These are phyloP conservation scores for Parnassius smintheus DNA, from an alignment of 2,888 invertebrate genomes.

Conservation along the genomic window DNA sequence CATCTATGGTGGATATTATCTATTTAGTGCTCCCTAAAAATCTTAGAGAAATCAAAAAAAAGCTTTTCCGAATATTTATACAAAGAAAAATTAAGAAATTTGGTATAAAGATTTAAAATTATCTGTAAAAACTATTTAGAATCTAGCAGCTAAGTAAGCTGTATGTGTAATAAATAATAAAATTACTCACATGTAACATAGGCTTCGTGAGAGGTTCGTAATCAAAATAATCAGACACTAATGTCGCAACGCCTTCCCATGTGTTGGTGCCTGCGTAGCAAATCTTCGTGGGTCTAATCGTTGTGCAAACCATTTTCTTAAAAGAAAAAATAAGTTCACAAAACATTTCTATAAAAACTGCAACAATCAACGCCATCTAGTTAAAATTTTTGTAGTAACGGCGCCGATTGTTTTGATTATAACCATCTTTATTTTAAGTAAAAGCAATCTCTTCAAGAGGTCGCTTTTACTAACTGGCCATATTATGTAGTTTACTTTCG, in stretches of 20 bases:
- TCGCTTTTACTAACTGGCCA: too few species aligned
- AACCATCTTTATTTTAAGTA: too few species aligned
- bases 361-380: constrained; percentile 14
- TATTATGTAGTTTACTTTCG: too few species aligned
- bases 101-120: too few species aligned
- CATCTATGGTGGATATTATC: constrained; percentile 8
- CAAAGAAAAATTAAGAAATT: too few species aligned
- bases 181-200: constrained; percentile 84
- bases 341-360: background rate
- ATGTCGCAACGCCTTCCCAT: constrained; percentile 86
- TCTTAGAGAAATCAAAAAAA: background rate
- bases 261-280: constrained; percentile 85
- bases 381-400: background rate
- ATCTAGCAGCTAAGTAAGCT: too few species aligned
- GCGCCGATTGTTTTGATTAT: too few species aligned
- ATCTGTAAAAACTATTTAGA: too few species aligned
- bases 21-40: background rate
- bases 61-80: background rate
- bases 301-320: constrained; percentile 94
- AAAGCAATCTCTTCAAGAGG: too few species aligned
- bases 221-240: constrained; percentile 89
- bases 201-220: constrained; percentile 86
- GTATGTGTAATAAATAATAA: background rate
- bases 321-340: background rate
- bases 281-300: constrained; percentile 89